Evolutionary conservation across 2,888 invertebrate species (phyloP).

Genomic region (Adelphocoris suturalis): DNA sequence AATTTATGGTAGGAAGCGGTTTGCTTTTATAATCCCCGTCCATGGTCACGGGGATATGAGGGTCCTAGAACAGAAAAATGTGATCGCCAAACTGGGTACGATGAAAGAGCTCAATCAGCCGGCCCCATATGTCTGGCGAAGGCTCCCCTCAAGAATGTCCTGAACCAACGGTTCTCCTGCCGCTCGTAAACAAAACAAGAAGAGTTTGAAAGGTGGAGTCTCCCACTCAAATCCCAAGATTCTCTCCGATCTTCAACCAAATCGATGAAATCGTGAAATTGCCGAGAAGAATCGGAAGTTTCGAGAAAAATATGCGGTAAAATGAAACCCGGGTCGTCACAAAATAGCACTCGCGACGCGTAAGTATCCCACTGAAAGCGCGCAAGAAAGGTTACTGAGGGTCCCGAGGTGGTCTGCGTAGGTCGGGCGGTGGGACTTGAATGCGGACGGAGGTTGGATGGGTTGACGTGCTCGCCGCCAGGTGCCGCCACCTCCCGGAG

Average conservation of each 20-base stretch:
- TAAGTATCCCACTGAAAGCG: background rate
- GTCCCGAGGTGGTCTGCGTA: background rate
- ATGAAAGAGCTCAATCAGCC: slow-evolving; percentile 13
- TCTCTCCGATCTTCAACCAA: background rate
- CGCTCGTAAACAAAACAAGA: slow-evolving; percentile 24
- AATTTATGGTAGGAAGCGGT: slow-evolving; percentile 67
- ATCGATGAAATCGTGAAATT: background rate
- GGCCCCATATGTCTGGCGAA: slow-evolving; percentile 59
- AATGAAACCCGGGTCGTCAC: background rate
- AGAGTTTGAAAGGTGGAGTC: background rate
- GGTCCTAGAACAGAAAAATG: background rate
- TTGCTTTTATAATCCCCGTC: slow-evolving; percentile 67
- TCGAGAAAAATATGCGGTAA: background rate
- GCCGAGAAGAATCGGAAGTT: background rate
- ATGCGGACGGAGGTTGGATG: background rate
- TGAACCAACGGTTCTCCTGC: slow-evolving; percentile 55
- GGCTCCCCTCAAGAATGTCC: slow-evolving; percentile 29
- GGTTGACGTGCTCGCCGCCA: slow-evolving; percentile 37
- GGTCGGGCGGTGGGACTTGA: slow-evolving; percentile 53
- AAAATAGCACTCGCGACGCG: background rate
- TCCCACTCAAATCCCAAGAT: background rate
- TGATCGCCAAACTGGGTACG: background rate
- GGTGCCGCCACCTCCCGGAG: slow-evolving; percentile 56
- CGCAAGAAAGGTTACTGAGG: slow-evolving; percentile 56
- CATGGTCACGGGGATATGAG: slow-evolving; percentile 28